phyloP scores from a whole-genome alignment of 2,113 vertebrate genomes.

The Myanophis thanlyinensis region DNA sequence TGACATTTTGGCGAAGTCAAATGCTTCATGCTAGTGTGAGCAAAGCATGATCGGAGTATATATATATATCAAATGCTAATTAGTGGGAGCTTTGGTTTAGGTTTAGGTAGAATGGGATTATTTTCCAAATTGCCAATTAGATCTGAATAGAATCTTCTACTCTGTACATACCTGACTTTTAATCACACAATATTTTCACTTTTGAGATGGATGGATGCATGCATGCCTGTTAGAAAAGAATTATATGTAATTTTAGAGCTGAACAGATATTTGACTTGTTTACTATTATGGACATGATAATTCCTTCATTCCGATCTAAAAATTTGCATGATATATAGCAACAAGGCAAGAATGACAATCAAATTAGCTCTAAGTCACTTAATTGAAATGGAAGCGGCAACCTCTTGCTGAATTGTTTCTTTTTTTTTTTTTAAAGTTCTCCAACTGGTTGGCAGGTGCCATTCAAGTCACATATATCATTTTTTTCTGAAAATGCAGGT shows the following conservation, averaged over 20 bases:
- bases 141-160: not conserved
- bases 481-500: constrained; percentile 54
- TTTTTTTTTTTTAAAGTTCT: not conserved
- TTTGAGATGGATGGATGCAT: not conserved
- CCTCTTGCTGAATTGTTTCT: constrained; percentile 36
- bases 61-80: not conserved
- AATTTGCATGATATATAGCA: not conserved
- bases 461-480: constrained; percentile 51
- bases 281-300: not conserved
- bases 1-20: no score
- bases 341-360: constrained; percentile 11
- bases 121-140: not conserved
- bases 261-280: not conserved
- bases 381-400: constrained; percentile 39
- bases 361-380: constrained; percentile 38
- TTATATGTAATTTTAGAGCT: not conserved
- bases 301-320: not conserved
- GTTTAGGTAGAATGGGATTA: not conserved
- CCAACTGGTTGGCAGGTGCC: constrained; percentile 42
- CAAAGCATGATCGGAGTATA: no score
- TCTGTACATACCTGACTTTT: not conserved
- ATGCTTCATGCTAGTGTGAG: no score
- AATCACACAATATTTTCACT: not conserved
- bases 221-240: not conserved
- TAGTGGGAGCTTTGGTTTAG: not conserved